Base-by-base conservation (phyloP, 2,113 vertebrate genomes). In the Xenus cinereus region DNA sequence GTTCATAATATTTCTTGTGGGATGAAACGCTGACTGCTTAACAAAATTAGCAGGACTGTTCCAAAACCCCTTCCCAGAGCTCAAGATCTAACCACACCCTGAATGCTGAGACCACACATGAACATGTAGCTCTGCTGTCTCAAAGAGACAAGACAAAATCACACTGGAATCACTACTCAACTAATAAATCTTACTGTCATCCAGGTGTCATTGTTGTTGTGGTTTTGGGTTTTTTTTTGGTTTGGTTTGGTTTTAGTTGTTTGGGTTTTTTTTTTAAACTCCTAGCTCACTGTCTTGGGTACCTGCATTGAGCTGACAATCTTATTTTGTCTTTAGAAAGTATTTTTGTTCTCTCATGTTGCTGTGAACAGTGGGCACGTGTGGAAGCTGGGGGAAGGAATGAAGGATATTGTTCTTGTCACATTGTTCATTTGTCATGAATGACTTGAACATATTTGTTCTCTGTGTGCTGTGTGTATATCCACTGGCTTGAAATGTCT, bases 81-180 rank as follows among this genome's bases (percentile, higher is more conserved):
- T 87, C 37, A 63, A 17, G 66, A 57, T 95, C 30, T 89, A 60
- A 93, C 81, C 77, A 73, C 75, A 89, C 39, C 72, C 74, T 56
- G 72, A 89, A 45, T 68, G 8, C 32, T 80, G 66, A 46, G 97
- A 96, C 97, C 96, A 97, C 97, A 96, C 96, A 96, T 67, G 84
- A 93, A 74, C 28, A 56, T 27, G 45, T 35, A 69, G 37, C 84
- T 94, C 48, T 87, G 23, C 59, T 3, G 3, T 71, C 68, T 94
- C 90, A 89, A 86, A 95, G 64, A 4, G 6, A 83, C 85, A 93
- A 89, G 87, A 77, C 56, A 93, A 95, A 96, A 92, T 93, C 84
- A 35, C 27, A 10, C n/a, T 90, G 68, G 85, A 84, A 73, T 88
- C 92, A 71, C 41, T 64, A 79, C 22, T 12, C 1, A 6, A 27